These are phyloP conservation scores for Phortica okadai DNA, from an alignment of 2,888 invertebrate species.

Conservation along the genomic window DNA sequence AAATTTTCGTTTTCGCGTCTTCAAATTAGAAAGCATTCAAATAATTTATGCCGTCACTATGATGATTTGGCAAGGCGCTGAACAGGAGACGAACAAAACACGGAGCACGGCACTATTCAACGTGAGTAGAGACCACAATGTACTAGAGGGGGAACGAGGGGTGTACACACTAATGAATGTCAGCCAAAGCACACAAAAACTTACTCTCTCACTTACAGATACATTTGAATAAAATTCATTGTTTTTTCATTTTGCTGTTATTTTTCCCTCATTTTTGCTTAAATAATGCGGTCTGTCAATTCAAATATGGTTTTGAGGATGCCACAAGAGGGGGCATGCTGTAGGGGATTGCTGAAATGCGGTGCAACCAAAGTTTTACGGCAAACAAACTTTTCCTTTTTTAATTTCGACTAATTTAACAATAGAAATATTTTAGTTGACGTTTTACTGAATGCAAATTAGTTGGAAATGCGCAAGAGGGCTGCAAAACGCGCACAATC, in stretches of 20 bases:
- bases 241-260: background rate
- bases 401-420: slow-evolving; percentile 31
- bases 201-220: slow-evolving; percentile 44
- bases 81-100: background rate
- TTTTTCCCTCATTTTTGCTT: slow-evolving; percentile 49
- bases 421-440: slow-evolving; percentile 59
- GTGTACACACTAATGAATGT: slow-evolving; percentile 42
- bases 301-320: background rate
- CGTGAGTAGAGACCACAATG: background rate
- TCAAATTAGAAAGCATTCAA: slow-evolving; percentile 37
- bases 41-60: slow-evolving; percentile 55
- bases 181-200: slow-evolving; percentile 39
- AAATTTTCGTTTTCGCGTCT: slow-evolving; percentile 22
- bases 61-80: slow-evolving; percentile 47
- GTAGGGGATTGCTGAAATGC: background rate
- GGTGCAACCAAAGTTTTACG: background rate
- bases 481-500: background rate
- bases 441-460: slow-evolving; percentile 57
- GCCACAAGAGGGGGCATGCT: background rate
- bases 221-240: slow-evolving; percentile 60
- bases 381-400: background rate
- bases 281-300: slow-evolving; percentile 51
- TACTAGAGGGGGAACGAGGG: background rate
- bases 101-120: background rate
- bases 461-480: slow-evolving; percentile 49